Base-by-base conservation (phyloP, 2,797 vertebrate species). In the Allobates femoralis region DNA sequence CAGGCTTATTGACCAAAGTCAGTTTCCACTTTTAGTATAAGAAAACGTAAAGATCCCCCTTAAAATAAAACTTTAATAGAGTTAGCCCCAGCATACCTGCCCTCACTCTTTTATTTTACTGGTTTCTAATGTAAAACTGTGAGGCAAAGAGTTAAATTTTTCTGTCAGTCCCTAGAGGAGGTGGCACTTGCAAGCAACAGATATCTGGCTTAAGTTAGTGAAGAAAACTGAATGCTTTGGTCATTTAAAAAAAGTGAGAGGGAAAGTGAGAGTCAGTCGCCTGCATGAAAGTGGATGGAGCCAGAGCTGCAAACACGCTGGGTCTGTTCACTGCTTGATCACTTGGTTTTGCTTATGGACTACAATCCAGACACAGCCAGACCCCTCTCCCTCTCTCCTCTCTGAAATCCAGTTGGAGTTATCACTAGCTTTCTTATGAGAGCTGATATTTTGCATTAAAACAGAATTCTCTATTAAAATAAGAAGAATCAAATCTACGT, bases 291-390 rank as follows among this genome's bases (percentile, higher is more conserved):
- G 82, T 84, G 82, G 82, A 74, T 87, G 86, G 86, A 76, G 87
- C 71, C 76, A 74, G 83, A 83, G 73, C 55, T 78, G 62, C 85
- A 67, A 51, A 82, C 85, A 82, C 23, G 64, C 58, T 62, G 83
- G 53, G 60, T 75, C 80, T 84, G 66, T 62, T 84, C 75, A 84
- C 58, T 87, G 82, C 77, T 28, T 87, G 82, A 87, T 56, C 82
- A 81, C 82, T 84, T 75, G 86, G 82, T 84, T 85, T 81, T 85
- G 87, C 83, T 88, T 83, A 88, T 88, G 83, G 83, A 81, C 83
- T 88, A 85, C 87, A 88, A 85, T 85, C 50, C 87, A 88, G 77
- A 88, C 78, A 88, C 78, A 85, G 60, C 21, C 83, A 85, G 78
- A 85, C 30, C 67, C 66, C 82, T 86, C 85, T 86, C 81, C 46